A percentile compares a stretch with the other conserved stretches of the same genome.
Evolutionary conservation across 2,888 invertebrate species (phyloP).

Genomic region (Tinea trinotella): DNA sequence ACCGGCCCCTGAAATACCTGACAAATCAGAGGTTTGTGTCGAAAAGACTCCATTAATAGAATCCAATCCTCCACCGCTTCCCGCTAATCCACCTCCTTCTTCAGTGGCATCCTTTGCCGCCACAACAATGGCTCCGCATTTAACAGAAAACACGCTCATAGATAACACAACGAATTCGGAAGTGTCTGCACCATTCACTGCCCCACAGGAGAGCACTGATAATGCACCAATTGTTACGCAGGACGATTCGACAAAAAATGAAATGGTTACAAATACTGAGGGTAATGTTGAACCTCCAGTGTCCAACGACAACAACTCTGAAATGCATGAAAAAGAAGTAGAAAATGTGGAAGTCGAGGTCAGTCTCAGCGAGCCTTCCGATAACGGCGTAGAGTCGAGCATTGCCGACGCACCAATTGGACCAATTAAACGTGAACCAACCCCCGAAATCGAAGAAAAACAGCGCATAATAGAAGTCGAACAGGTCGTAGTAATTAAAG

Average conservation of each 20-base stretch:
- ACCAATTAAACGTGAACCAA: neutral
- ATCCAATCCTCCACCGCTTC: conserved; percentile 80
- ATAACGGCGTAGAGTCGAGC: conserved; percentile 10
- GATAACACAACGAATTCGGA: conserved; percentile 10
- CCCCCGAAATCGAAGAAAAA: conserved; percentile 26
- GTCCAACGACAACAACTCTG: conserved; percentile 26
- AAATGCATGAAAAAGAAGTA: conserved; percentile 21
- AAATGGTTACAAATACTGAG: neutral
- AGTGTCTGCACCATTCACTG: conserved; percentile 2
- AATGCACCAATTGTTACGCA: conserved; percentile 4
- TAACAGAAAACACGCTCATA: conserved; percentile 35
- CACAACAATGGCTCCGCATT: conserved; percentile 75
- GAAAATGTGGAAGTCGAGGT: neutral
- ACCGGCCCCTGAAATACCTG: conserved; percentile 57
- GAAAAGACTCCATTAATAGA: conserved; percentile 74
- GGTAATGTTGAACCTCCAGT: conserved; percentile 32
- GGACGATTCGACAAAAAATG: neutral
- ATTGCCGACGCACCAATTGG: conserved; percentile 11
- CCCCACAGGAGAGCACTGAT: neutral
- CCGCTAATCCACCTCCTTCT: conserved; percentile 81
- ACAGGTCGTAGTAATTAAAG: conserved; percentile 17
- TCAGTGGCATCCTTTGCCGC: conserved; percentile 83
- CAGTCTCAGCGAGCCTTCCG: conserved; percentile 7
- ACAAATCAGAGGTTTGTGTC: conserved; percentile 70
- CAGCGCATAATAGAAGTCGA: conserved; percentile 1